A percentile compares a stretch with the other conserved stretches of the same genome.
Conservation (phyloP, 1,140 invertebrate species). For the Scaptomyza montana region DNA sequence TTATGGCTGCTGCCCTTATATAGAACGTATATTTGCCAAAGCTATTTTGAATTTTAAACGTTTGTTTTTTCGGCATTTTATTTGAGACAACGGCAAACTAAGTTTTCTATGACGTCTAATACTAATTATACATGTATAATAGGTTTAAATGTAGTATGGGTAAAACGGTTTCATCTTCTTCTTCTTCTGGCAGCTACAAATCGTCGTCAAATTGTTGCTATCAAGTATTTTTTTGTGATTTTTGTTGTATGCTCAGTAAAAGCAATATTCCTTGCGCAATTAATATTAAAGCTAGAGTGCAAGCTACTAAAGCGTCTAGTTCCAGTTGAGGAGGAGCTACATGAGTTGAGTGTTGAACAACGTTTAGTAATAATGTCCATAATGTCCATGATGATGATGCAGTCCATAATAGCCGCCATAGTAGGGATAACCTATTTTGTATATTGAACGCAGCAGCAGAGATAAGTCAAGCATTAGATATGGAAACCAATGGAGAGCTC, state of each 20-base stretch:
- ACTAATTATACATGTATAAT: slow-evolving; percentile 36
- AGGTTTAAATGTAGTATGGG: slow-evolving; percentile 31
- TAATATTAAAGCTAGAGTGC: slow-evolving; percentile 61
- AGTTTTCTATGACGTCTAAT: slow-evolving; percentile 32
- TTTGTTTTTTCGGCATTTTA: slow-evolving; percentile 23
- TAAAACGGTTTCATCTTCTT: slow-evolving; percentile 4
- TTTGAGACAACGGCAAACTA: background rate
- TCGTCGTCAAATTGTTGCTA: slow-evolving; percentile 23
- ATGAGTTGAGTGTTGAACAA: slow-evolving; percentile 2
- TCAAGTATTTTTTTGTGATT: slow-evolving; percentile 37
- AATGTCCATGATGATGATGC: slow-evolving; percentile 73
- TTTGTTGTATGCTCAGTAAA: slow-evolving; percentile 70
- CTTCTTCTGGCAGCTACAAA: slow-evolving; percentile 7
- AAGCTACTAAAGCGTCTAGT: slow-evolving; percentile 36
- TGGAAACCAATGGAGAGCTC: background rate
- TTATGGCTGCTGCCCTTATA: slow-evolving; percentile 14
- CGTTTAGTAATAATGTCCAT: slow-evolving; percentile 72
- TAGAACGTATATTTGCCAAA: background rate
- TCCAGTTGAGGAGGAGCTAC: slow-evolving; percentile 37
- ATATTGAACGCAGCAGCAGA: background rate
- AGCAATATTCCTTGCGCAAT: too few relatives aligned
- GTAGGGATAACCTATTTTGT: slow-evolving; percentile 73
- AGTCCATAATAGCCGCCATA: slow-evolving; percentile 79
- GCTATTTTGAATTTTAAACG: slow-evolving; percentile 40
- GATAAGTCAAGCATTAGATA: background rate